Base-by-base conservation (phyloP, 2,888 invertebrate genomes). In the Quadriops clusia region DNA sequence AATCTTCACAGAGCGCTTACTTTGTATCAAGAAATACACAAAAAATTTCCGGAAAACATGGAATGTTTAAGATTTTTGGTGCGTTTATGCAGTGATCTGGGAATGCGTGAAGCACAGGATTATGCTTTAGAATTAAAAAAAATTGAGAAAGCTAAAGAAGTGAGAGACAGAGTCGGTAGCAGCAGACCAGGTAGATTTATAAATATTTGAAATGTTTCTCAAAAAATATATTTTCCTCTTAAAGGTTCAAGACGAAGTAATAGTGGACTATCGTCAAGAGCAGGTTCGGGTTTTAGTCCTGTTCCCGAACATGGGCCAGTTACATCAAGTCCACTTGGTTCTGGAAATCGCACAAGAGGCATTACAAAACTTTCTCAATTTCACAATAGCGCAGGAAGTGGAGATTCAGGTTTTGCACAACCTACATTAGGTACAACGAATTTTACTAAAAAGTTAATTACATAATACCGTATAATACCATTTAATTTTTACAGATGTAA, bases 11-110 rank as follows among this genome's bases (percentile, higher is more conserved):
- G 63, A 40, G 47, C 47, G n/a, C 65, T 91, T 11, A 67, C 77
- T 5, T 70, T 83, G 1, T 93, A 90, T 60, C 84, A 86, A 61
- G 73, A 75, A 43, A 80, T 95, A 49, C 84, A 94, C 53, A 67
- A 74, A 11, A 74, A 77, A 43, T 97, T 97, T 58, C 97, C 97
- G 0, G 93, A 95, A 39, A 94, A 95, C 58, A 72, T 86, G 1
- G 91, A 93, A 53, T 95, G 95, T 61, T 63, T 94, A 30, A 83
- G 86, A 59, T 76, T 87, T 54, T 68, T 94, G 48, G 81, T 90
- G n/a, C 74, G 87, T 43, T 61, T 94, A 28, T 84, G 87, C 51
- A 81, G 80, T 17, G 91, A 93, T 53, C 70, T 95, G 49, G 94
- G 94, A 0, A 70, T 95, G 51, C 73, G 83, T 20, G 95, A 97